Percentiles rank a stretch among this genome's conserved stretches.
Conservation (phyloP, 2,888 invertebrate genomes). For the Pemphredon lugubris region DNA sequence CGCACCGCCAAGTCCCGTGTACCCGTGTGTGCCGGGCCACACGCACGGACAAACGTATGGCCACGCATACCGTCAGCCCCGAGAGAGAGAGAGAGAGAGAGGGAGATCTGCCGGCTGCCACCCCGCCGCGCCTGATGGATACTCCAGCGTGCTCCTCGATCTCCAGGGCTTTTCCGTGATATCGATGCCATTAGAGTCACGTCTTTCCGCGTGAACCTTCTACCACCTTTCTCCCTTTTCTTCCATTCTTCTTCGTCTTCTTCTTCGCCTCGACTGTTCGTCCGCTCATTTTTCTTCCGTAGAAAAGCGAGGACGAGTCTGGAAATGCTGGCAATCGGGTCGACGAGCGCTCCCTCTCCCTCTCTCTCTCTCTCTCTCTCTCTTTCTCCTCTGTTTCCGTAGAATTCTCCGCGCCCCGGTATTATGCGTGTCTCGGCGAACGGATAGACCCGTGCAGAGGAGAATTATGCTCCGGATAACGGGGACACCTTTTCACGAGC, state of each 20-base stretch:
- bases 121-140: not conserved
- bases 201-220: not conserved
- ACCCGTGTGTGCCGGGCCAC: not conserved
- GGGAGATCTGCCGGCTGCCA: conserved; percentile 4
- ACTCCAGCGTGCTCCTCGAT: too few species aligned
- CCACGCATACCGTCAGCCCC: not conserved
- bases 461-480: not conserved
- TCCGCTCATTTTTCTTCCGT: conserved; percentile 2
- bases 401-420: not conserved
- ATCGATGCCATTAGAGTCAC: conserved; percentile 7
- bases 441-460: too few species aligned
- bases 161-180: too few species aligned
- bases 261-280: conserved; percentile 1
- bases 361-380: conserved; percentile 37
- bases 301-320: conserved; percentile 11
- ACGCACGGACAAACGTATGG: not conserved
- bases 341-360: conserved; percentile 37
- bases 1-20: conserved; percentile 5
- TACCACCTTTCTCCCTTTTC: conserved; percentile 2
- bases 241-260: too few species aligned
- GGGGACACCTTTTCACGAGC: not conserved
- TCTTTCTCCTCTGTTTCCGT: conserved; percentile 30
- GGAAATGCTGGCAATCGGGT: conserved; percentile 37
- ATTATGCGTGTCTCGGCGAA: not conserved
- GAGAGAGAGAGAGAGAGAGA: too few species aligned